phyloP scores from a whole-genome alignment of 1,140 invertebrate genomes.

The Lethrus apterus region DNA sequence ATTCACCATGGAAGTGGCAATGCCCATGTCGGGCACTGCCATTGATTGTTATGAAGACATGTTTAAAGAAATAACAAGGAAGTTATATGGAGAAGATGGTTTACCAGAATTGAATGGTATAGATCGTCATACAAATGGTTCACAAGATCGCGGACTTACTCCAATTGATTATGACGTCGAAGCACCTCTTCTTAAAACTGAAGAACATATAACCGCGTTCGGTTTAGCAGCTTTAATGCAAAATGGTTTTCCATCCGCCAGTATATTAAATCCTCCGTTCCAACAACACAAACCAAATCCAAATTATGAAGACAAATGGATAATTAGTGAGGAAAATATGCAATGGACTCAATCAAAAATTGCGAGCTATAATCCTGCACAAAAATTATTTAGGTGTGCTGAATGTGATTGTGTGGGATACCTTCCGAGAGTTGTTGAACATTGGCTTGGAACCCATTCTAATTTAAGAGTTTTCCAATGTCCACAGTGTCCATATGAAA shows the following conservation, averaged over 20 bases:
- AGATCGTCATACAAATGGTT: slow-evolving; percentile 39
- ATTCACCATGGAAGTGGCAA: slow-evolving; percentile 41
- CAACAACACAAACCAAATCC: slow-evolving; percentile 43
- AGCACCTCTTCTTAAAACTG: slow-evolving; percentile 50
- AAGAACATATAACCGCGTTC: slow-evolving; percentile 60
- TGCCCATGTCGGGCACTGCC: slow-evolving; percentile 45
- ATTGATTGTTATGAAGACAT: slow-evolving; percentile 64
- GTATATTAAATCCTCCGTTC: slow-evolving; percentile 50
- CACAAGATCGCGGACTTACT: slow-evolving; percentile 36
- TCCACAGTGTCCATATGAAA: slow-evolving; percentile 64
- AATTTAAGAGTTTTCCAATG: slow-evolving; percentile 66
- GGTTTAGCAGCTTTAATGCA: slow-evolving; percentile 64
- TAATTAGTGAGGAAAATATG: slow-evolving; percentile 57
- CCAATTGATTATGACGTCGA: slow-evolving; percentile 43
- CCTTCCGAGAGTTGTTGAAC: slow-evolving; percentile 70
- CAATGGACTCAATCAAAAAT: slow-evolving; percentile 65
- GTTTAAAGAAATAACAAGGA: slow-evolving; percentile 84
- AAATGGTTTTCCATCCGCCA: slow-evolving; percentile 57
- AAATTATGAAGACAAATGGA: slow-evolving; percentile 57
- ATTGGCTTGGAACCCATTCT: slow-evolving; percentile 76
- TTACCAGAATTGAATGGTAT: slow-evolving; percentile 45
- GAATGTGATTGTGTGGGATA: slow-evolving; percentile 74
- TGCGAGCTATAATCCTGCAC: slow-evolving; percentile 62
- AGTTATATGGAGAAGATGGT: slow-evolving; percentile 79
- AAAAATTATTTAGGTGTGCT: slow-evolving; percentile 65